Evolutionary conservation across 92 coral and sea anemone species (phyloP).

Genomic region (Paragorgia papillata): DNA sequence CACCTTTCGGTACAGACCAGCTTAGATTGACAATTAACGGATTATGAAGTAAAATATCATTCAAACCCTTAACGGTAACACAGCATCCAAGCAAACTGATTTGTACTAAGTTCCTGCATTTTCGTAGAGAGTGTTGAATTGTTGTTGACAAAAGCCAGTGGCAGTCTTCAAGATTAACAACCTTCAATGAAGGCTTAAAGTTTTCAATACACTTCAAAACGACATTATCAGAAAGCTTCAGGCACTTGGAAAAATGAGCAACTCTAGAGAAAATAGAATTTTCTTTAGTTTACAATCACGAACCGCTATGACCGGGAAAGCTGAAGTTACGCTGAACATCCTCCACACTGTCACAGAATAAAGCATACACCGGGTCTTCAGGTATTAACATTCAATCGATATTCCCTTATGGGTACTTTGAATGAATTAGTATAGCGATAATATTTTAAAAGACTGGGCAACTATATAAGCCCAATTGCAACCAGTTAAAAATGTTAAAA

Average conservation of each 20-base stretch:
- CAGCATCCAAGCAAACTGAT: constrained; percentile 58
- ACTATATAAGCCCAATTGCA: too few species aligned
- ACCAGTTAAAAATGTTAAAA: too few species aligned
- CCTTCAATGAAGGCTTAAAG: constrained; percentile 33
- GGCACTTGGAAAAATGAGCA: constrained; percentile 2
- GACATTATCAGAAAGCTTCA: background rate
- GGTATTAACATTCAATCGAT: too few species aligned
- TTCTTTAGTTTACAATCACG: background rate
- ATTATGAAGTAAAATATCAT: background rate
- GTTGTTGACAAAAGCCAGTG: constrained; percentile 59
- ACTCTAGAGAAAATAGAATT: background rate
- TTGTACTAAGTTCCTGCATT: constrained; percentile 49
- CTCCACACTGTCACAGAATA: too few species aligned
- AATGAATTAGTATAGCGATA: too few species aligned
- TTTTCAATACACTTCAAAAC: constrained; percentile 35
- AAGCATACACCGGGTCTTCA: too few species aligned
- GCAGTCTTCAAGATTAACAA: constrained; percentile 57
- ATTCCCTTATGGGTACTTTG: too few species aligned
- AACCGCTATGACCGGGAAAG: background rate
- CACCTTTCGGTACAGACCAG: constrained; percentile 11
- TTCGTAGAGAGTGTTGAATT: constrained; percentile 48
- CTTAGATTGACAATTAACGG: constrained; percentile 20
- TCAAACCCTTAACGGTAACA: constrained; percentile 32
- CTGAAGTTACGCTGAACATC: too few species aligned
- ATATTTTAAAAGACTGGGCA: too few species aligned